Evolutionary conservation across 2,113 vertebrate species (phyloP).

Genomic region (Acrocephalus kingi): DNA sequence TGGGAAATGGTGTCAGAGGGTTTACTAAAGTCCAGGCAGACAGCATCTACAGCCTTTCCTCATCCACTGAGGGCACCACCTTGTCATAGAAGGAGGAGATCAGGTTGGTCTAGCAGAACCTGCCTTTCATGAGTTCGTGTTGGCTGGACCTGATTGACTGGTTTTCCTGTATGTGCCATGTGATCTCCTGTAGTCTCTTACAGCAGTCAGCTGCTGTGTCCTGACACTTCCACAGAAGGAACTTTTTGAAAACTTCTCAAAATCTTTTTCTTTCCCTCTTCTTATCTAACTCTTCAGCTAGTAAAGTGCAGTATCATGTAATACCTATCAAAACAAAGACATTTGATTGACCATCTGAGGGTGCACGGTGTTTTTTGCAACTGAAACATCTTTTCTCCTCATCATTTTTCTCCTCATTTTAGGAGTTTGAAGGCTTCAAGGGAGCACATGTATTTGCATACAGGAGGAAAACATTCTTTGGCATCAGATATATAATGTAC

Average conservation of each 20-base stretch:
- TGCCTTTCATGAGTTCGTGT: background rate
- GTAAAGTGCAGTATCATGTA: background rate
- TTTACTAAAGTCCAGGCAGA: background rate
- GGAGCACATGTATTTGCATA: background rate
- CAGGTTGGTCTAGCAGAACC: background rate
- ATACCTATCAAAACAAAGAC: background rate
- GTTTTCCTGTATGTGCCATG: background rate
- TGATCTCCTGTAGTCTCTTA: background rate
- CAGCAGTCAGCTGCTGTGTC: background rate
- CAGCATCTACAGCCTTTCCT: background rate
- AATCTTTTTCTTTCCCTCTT: background rate
- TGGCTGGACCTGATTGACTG: background rate
- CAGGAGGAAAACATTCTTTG: background rate
- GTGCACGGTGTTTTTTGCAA: background rate
- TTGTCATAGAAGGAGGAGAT: background rate
- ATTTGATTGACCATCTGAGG: background rate
- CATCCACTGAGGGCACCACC: rapidly evolving
- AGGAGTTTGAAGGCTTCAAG: background rate
- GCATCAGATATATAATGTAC: background rate
- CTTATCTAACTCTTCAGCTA: background rate
- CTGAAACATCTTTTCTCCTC: background rate
- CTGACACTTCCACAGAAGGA: background rate
- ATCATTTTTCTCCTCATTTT: background rate
- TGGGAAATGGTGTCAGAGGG: background rate
- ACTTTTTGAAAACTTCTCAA: background rate